A percentile compares a stretch with the other conserved stretches of the same genome.
These are phyloP conservation scores for Sebastes hubbsi DNA, from an alignment of 2,797 vertebrate genomes.

Conservation along the genomic window DNA sequence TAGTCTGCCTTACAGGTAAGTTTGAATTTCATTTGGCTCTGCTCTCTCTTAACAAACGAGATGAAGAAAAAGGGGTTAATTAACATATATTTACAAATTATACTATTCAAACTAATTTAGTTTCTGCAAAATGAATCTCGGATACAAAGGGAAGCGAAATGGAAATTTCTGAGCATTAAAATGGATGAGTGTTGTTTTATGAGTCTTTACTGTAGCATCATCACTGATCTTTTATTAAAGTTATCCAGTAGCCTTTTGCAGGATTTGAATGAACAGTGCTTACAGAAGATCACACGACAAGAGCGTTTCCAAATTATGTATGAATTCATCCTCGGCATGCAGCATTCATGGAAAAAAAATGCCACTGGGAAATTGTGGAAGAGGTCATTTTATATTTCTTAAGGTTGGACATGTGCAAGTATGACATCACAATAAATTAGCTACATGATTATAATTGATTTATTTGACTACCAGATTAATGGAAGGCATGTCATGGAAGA, in stretches of 20 bases:
- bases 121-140: slow-evolving; percentile 74
- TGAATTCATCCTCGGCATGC: slow-evolving; percentile 58
- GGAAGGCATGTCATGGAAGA: background rate
- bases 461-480: slow-evolving; percentile 23
- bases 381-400: slow-evolving; percentile 56
- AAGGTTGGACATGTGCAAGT: slow-evolving; percentile 13
- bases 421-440: slow-evolving; percentile 10
- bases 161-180: slow-evolving; percentile 77
- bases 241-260: slow-evolving; percentile 61
- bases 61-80: slow-evolving; percentile 72
- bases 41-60: slow-evolving; percentile 59
- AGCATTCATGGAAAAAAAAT: slow-evolving; percentile 47
- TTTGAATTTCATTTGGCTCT: slow-evolving; percentile 79
- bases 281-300: slow-evolving; percentile 60
- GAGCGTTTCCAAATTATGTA: slow-evolving; percentile 69
- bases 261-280: slow-evolving; percentile 65
- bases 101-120: slow-evolving; percentile 81
- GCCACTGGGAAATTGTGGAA: slow-evolving; percentile 42
- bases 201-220: slow-evolving; percentile 60
- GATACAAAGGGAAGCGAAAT: slow-evolving; percentile 75
- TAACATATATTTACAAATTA: slow-evolving; percentile 84
- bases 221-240: slow-evolving; percentile 76
- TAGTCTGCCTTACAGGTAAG: slow-evolving; percentile 80
- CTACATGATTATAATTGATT: slow-evolving; percentile 11
- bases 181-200: slow-evolving; percentile 79